Evolutionary conservation across 2,797 vertebrate species (phyloP).

Genomic region (Platyrinchus mystaceus): DNA sequence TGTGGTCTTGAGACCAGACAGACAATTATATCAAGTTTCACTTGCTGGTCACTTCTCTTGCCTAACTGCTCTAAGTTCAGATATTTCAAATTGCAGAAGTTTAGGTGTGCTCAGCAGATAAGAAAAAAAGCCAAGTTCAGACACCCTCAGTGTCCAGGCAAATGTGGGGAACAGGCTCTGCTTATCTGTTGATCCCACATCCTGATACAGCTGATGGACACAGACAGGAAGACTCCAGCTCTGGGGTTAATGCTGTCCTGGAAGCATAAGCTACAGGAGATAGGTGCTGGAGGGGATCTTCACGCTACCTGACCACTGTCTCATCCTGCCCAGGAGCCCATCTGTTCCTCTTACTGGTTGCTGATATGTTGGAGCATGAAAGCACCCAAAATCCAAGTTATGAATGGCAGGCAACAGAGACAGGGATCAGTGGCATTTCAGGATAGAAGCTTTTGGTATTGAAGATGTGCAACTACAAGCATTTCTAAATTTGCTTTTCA

Average conservation of each 20-base stretch:
- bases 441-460: neutral
- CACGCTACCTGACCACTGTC: accelerated
- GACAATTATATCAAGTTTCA: neutral
- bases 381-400: neutral
- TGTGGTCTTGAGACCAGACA: neutral
- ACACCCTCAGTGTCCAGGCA: neutral
- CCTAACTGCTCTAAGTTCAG: neutral
- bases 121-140: neutral
- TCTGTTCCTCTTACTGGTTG: neutral
- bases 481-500: neutral
- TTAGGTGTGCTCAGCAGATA: accelerated
- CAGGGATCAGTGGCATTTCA: neutral
- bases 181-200: neutral
- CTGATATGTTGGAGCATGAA: neutral
- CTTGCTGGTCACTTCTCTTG: neutral
- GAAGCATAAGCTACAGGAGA: neutral
- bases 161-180: neutral
- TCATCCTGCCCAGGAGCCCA: neutral
- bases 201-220: neutral
- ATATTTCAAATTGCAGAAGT: neutral
- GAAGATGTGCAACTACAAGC: accelerated
- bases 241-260: neutral
- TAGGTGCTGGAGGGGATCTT: neutral
- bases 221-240: neutral
- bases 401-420: neutral